These are phyloP conservation scores for Asobara japonica DNA, from an alignment of 1,140 invertebrate genomes.

Conservation along the genomic window DNA sequence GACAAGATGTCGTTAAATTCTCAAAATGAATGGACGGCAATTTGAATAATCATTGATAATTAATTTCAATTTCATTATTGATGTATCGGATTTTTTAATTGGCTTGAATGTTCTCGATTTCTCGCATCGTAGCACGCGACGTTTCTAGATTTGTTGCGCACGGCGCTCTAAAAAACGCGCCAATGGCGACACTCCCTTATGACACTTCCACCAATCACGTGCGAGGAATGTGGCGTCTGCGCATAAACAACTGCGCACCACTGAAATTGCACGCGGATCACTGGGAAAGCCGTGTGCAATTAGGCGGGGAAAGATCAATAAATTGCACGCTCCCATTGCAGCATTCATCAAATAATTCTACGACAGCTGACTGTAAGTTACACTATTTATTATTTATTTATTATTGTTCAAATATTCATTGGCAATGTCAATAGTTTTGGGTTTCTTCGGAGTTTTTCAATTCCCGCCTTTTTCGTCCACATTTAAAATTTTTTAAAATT, in stretches of 20 bases:
- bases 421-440: too few relatives aligned
- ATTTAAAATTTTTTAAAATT: too few relatives aligned
- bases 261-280: conserved; percentile 52
- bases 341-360: conserved; percentile 34
- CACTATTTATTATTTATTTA: conserved; percentile 5
- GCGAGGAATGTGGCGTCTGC: not conserved
- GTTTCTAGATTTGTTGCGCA: conserved; percentile 20
- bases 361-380: not conserved
- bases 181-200: conserved; percentile 20
- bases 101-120: too few relatives aligned
- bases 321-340: conserved; percentile 49
- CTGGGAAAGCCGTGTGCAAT: conserved; percentile 30
- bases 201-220: conserved; percentile 1
- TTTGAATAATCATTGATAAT: too few relatives aligned
- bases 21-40: too few relatives aligned
- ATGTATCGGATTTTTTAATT: too few relatives aligned
- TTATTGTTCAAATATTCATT: not conserved
- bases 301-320: conserved; percentile 59
- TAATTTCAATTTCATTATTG: too few relatives aligned
- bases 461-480: too few relatives aligned
- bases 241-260: conserved; percentile 50
- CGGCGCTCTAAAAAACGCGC: not conserved
- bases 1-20: too few relatives aligned
- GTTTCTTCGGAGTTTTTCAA: too few relatives aligned
- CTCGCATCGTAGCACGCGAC: not conserved